Evolutionary conservation across 2,797 vertebrate species (phyloP).

Genomic region (Lagodon rhomboides): DNA sequence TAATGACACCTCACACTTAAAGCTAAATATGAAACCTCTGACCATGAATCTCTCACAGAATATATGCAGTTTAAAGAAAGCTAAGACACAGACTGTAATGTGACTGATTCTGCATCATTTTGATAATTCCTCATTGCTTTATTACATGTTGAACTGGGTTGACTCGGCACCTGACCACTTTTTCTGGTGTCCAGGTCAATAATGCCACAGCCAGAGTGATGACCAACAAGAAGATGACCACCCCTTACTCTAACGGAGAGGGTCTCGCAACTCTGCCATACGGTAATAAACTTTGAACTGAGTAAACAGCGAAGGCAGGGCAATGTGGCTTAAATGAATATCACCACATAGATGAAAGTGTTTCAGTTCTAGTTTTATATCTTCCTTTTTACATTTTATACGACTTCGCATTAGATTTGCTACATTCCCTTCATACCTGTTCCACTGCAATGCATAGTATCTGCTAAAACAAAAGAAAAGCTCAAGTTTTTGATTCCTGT

Average conservation of each 20-base stretch:
- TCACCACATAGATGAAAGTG: background rate
- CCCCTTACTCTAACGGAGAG: slow-evolving; percentile 97
- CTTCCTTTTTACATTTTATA: background rate
- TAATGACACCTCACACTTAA: slow-evolving; percentile 46
- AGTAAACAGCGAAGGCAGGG: background rate
- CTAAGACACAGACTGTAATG: slow-evolving; percentile 2
- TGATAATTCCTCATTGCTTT: slow-evolving; percentile 13
- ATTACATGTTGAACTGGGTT: slow-evolving; percentile 8
- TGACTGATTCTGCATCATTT: slow-evolving; percentile 22
- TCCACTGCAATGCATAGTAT: background rate
- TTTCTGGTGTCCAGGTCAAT: slow-evolving; percentile 90
- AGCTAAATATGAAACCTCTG: slow-evolving; percentile 23
- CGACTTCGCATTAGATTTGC: too few species aligned
- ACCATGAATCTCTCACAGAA: slow-evolving; percentile 16
- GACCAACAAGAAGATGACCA: slow-evolving; percentile 99
- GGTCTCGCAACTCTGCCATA: slow-evolving; percentile 86
- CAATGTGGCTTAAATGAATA: background rate
- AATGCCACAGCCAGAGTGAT: slow-evolving; percentile 99
- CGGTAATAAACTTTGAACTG: slow-evolving; percentile 67
- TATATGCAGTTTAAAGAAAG: slow-evolving; percentile 12
- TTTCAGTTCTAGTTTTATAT: background rate
- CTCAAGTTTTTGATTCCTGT: background rate
- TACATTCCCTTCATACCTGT: background rate
- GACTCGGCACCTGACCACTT: slow-evolving; percentile 40
- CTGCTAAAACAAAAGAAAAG: background rate